These are phyloP conservation scores for Platerodrilus igneus DNA, from an alignment of 2,888 invertebrate genomes.

Conservation along the genomic window DNA sequence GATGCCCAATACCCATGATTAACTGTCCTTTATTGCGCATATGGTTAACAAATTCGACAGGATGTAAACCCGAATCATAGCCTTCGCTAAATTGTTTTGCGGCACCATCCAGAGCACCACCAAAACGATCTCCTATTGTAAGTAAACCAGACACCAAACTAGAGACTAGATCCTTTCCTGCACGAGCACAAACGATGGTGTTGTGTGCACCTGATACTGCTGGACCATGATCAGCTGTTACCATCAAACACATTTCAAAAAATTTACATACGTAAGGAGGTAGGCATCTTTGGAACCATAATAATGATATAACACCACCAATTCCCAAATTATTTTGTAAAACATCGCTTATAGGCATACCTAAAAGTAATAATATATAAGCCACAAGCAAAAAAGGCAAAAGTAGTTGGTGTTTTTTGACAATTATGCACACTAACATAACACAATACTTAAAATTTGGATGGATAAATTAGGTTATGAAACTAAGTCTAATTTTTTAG, in stretches of 20 bases:
- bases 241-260: constrained; percentile 98
- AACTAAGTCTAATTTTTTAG: no score
- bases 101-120: constrained; percentile 97
- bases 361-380: constrained; percentile 14
- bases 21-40: constrained; percentile 96
- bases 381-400: neutral
- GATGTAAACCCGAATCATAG: constrained; percentile 88
- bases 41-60: constrained; percentile 97
- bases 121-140: constrained; percentile 98
- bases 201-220: constrained; percentile 99
- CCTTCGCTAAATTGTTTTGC: constrained; percentile 96
- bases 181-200: constrained; percentile 94
- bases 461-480: no score
- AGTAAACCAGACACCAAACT: constrained; percentile 89
- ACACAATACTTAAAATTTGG: neutral
- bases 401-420: no score
- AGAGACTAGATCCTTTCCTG: constrained; percentile 96
- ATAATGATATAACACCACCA: constrained; percentile 92
- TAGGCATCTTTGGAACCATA: constrained; percentile 98
- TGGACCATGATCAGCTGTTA: constrained; percentile 98
- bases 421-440: neutral
- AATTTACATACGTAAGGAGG: constrained; percentile 94
- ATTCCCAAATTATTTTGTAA: constrained; percentile 93
- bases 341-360: constrained; percentile 72
- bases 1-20: constrained; percentile 98